Percentiles rank a stretch among this genome's conserved stretches.
These are phyloP conservation scores for Lithophane leautieri DNA, from an alignment of 2,888 invertebrate species.

Conservation along the genomic window DNA sequence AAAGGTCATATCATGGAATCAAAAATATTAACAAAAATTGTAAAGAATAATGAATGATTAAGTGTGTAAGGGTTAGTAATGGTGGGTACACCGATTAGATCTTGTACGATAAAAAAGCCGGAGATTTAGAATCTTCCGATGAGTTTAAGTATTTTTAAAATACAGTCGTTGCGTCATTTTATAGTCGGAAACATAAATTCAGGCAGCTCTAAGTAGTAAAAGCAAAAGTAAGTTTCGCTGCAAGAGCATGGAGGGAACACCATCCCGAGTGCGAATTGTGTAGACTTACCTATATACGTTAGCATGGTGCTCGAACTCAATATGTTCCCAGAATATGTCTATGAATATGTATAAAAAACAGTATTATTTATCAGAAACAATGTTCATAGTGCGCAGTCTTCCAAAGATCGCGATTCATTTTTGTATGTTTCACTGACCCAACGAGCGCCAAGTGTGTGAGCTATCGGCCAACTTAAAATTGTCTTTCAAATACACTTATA, in stretches of 20 bases:
- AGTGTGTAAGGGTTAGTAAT: conserved; percentile 83
- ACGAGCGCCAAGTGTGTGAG: conserved; percentile 50
- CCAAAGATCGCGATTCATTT: conserved; percentile 78
- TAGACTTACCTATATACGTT: conserved; percentile 80
- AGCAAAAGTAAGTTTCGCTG: conserved; percentile 64
- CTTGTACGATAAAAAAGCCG: conserved; percentile 82
- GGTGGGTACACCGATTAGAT: conserved; percentile 83
- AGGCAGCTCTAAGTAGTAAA: conserved; percentile 76
- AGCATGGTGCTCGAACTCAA: conserved; percentile 87
- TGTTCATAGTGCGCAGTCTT: conserved; percentile 85
- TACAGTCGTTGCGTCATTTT: conserved; percentile 82
- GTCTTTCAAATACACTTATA: conserved; percentile 37
- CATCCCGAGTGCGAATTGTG: conserved; percentile 70
- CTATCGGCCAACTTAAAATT: conserved; percentile 50
- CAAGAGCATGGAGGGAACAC: conserved; percentile 57
- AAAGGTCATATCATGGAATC: conserved; percentile 89
- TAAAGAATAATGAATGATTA: conserved; percentile 81
- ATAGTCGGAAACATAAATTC: conserved; percentile 76
- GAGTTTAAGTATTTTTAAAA: conserved; percentile 87
- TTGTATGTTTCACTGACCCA: conserved; percentile 56
- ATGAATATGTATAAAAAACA: conserved; percentile 83
- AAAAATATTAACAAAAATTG: conserved; percentile 83
- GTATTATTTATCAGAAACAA: conserved; percentile 84
- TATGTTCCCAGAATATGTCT: conserved; percentile 71
- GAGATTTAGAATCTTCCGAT: conserved; percentile 88